Evolutionary conservation across 2,113 vertebrate species (phyloP).

Genomic region (Strix uralensis): DNA sequence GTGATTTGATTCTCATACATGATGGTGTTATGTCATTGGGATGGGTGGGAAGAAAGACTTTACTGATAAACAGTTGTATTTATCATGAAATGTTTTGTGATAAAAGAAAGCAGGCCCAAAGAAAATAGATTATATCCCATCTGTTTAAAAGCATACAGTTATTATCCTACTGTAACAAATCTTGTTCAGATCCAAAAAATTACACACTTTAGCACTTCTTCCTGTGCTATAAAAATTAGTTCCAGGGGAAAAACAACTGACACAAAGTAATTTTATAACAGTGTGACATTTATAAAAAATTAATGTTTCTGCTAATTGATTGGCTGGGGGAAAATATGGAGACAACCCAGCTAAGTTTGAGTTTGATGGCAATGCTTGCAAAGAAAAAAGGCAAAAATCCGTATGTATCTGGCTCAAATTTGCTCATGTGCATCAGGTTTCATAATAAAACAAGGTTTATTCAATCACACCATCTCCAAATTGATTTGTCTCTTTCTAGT

Average conservation of each 20-base stretch:
- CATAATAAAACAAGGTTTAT: background rate
- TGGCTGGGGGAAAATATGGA: background rate
- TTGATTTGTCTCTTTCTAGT: background rate
- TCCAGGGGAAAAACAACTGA: slow-evolving; percentile 12
- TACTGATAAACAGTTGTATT: background rate
- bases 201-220: background rate
- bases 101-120: background rate
- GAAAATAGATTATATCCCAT: background rate
- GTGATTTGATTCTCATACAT: background rate
- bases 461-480: background rate
- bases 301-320: slow-evolving; percentile 18
- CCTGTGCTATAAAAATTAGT: background rate
- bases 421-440: background rate
- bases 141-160: background rate
- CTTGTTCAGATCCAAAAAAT: background rate
- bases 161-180: background rate
- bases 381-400: background rate
- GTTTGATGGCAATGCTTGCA: background rate
- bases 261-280: slow-evolving; percentile 1
- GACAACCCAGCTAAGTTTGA: background rate
- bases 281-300: slow-evolving; percentile 36
- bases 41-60: background rate
- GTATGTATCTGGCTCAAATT: background rate
- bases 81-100: background rate
- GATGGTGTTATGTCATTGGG: background rate